A percentile compares a stretch with the other conserved stretches of the same genome.
Conservation (phyloP, 2,113 vertebrate species). For the Pluvialis apricaria region DNA sequence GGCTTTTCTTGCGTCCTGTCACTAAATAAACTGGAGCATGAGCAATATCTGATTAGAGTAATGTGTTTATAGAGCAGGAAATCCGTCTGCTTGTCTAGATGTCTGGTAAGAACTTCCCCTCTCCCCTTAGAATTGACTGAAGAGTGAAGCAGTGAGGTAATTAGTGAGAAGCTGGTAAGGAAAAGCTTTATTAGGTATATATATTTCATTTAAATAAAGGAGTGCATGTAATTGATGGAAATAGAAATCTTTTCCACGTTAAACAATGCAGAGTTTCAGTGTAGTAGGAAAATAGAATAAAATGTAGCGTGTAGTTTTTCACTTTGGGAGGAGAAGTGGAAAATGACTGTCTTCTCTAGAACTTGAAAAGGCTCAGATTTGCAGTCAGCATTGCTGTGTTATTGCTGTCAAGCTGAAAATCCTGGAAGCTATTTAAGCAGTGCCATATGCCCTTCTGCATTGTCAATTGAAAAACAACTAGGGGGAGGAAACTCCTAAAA, state of each 20-base stretch:
- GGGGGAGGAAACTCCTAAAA: not conserved
- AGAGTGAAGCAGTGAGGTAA: not conserved
- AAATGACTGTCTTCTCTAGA: not conserved
- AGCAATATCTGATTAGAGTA: not conserved
- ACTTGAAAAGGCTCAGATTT: not conserved
- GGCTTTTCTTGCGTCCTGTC: not conserved
- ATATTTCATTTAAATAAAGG: not conserved
- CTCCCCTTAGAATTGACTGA: fast-evolving
- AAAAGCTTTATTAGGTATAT: not conserved
- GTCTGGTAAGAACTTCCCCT: not conserved
- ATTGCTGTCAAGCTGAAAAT: not conserved
- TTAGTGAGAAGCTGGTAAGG: not conserved
- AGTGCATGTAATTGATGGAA: not conserved
- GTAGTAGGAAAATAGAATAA: not conserved
- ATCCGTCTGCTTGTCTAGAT: not conserved
- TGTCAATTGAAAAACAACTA: not conserved
- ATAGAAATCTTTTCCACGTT: not conserved
- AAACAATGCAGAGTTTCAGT: not conserved
- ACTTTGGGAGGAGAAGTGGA: not conserved
- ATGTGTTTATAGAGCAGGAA: not conserved
- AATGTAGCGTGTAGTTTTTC: not conserved
- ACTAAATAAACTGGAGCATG: not conserved
- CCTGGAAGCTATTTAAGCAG: slow-evolving; percentile 8
- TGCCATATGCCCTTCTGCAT: slow-evolving; percentile 6
- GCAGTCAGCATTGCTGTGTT: not conserved